Base-by-base conservation (phyloP, 37 sponge, comb jelly and placozoan species). In the Lycopodina hypogea region DNA sequence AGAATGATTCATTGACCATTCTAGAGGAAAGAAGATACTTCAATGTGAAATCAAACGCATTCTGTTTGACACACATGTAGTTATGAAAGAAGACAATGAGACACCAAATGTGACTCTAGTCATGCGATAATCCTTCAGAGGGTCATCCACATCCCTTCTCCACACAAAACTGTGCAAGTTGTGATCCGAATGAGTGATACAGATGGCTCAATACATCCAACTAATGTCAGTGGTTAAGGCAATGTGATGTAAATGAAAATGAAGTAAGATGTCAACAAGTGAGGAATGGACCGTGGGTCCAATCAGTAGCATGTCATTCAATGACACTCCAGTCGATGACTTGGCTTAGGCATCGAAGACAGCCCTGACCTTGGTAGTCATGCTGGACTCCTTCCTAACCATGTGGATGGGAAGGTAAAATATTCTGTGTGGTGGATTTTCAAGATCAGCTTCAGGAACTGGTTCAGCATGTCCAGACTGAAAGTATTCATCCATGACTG, bases 91-190 rank as follows among this genome's bases (percentile, higher is more conserved):
- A 2, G 85, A 84, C n/a, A n/a, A n/a, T n/a, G n/a, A n/a, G 40
- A 85, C 74, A 29, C 86, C 86, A 51, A 85, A 85, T 39, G 80
- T 73, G 56, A 85, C 37, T 22, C 79, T 79, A 26, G 86, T 85
- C 79, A 85, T 79, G 3, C 74, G 72, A 66, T 63, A 79, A 33
- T 84, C 78, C 55, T 33, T 58, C n/a, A 17, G 24, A n/a, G n/a
- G 37, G 3, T 42, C 72, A 21, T 56, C n/a, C n/a, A 65, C 63
- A 55, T 48, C 17, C 28, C 50, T 71, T 40, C 78, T 50, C 85
- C 78, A 84, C 22, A 84, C 73, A 42, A 84, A 84, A 32, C 85
- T 48, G 30, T 78, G 79, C 19, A 84, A 39, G 64, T 84, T 72
- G 29, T 51, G 48, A 40, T 84, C 85, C 6, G 63, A 9, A 60